A percentile compares a stretch with the other conserved stretches of the same genome.
These are phyloP conservation scores for Kryptolebias marmoratus DNA, from an alignment of 2,113 vertebrate species.

Conservation along the genomic window DNA sequence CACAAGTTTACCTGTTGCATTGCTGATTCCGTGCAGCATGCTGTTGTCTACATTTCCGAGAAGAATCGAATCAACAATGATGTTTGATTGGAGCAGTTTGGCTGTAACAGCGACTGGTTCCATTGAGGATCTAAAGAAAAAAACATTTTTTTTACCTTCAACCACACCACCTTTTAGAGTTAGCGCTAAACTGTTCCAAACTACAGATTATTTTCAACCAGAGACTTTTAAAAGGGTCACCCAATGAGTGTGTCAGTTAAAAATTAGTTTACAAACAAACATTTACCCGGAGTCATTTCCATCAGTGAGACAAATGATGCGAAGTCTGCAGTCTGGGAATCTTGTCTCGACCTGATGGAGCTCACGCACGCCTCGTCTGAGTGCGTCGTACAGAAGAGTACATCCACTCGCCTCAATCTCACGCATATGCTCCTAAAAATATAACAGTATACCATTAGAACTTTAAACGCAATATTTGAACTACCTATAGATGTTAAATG, in stretches of 20 bases:
- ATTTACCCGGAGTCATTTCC: conserved; percentile 63
- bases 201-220: too few relatives aligned
- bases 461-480: neutral
- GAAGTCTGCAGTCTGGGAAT: conserved; percentile 68
- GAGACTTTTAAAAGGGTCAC: too few relatives aligned
- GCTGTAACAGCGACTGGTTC: conserved; percentile 48
- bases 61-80: conserved; percentile 67
- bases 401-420: conserved; percentile 30
- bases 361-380: conserved; percentile 47
- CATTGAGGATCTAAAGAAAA: conserved; percentile 44
- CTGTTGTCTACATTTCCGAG: conserved; percentile 57
- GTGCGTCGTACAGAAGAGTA: conserved; percentile 65
- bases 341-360: conserved; percentile 48
- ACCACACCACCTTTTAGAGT: neutral
- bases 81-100: conserved; percentile 41
- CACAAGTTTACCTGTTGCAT: conserved; percentile 66
- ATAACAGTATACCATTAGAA: neutral
- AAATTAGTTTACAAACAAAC: neutral
- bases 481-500: too few relatives aligned
- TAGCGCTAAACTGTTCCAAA: too few relatives aligned
- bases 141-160: neutral
- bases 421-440: conserved; percentile 45
- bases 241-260: neutral
- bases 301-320: conserved; percentile 71
- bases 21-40: conserved; percentile 72